phyloP scores from a whole-genome alignment of 2,113 vertebrate species.

The Spea bombifrons region DNA sequence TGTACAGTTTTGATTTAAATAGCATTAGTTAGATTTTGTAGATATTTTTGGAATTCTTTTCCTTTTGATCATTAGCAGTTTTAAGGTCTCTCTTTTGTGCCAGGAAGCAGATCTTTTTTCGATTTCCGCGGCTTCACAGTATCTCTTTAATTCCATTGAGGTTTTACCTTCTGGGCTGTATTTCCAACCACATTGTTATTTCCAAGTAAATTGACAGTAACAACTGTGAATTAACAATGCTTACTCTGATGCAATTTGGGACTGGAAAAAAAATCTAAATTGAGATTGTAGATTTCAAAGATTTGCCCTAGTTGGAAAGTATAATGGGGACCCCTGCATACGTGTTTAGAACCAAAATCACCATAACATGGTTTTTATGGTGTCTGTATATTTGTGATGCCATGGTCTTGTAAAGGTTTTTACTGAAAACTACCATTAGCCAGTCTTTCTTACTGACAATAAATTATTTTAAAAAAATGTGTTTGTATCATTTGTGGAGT shows the following conservation, averaged over 20 bases:
- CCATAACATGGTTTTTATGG: constrained; percentile 88
- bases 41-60: constrained; percentile 86
- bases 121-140: constrained; percentile 66
- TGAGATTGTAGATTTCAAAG: constrained; percentile 87
- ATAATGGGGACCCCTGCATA: constrained; percentile 82
- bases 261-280: constrained; percentile 75
- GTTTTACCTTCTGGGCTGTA: constrained; percentile 58
- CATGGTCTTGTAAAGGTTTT: constrained; percentile 98
- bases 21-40: constrained; percentile 88
- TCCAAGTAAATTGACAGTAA: constrained; percentile 61
- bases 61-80: constrained; percentile 65
- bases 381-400: constrained; percentile 94
- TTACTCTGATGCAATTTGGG: constrained; percentile 66
- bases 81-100: constrained; percentile 72
- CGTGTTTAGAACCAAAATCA: constrained; percentile 87
- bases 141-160: constrained; percentile 59
- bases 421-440: constrained; percentile 97
- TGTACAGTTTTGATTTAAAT: constrained; percentile 99
- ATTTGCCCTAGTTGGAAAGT: constrained; percentile 87
- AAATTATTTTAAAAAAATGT: constrained; percentile 98
- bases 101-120: constrained; percentile 60
- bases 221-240: constrained; percentile 67
- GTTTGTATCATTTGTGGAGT: no score
- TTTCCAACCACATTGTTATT: constrained; percentile 41
- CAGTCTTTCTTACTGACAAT: constrained; percentile 99